Evolutionary conservation across 2,113 vertebrate species (phyloP).

Genomic region (Epinephelus fuscoguttatus): DNA sequence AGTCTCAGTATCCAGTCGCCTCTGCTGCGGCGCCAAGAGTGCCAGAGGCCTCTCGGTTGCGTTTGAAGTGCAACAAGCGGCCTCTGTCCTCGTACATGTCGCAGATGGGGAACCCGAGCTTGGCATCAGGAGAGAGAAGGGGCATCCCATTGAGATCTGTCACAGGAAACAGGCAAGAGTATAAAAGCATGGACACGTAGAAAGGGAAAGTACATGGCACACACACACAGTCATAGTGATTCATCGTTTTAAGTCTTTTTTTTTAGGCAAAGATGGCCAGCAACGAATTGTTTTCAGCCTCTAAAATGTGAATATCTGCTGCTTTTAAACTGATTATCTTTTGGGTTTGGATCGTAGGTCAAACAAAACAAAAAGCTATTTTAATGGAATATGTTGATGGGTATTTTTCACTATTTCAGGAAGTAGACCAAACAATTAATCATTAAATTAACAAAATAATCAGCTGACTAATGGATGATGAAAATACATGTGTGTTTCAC

Average conservation of each 20-base stretch:
- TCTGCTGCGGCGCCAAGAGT: constrained; percentile 57
- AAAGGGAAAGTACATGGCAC: constrained; percentile 51
- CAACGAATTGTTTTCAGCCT: neutral
- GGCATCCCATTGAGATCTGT: constrained; percentile 56
- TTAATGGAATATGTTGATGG: neutral
- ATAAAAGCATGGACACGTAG: constrained; percentile 52
- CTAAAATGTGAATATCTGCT: neutral
- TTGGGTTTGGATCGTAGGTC: neutral
- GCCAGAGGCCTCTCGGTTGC: constrained; percentile 44
- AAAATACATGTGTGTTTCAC: neutral
- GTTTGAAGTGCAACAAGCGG: constrained; percentile 77
- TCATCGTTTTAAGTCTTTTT: neutral
- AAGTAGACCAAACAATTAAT: constrained; percentile 1
- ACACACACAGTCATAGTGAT: neutral
- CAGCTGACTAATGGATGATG: neutral
- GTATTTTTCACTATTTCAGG: constrained; percentile 19
- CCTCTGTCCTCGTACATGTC: constrained; percentile 65
- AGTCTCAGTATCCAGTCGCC: constrained; percentile 54
- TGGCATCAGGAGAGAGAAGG: constrained; percentile 61
- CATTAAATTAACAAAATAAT: neutral
- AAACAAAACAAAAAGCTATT: constrained; percentile 7
- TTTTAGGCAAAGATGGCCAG: neutral
- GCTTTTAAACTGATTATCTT: neutral
- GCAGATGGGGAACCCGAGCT: constrained; percentile 75
- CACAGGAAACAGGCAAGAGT: constrained; percentile 52